Conservation (phyloP, 2,113 vertebrate species). For the Pygoscelis antarcticus region DNA sequence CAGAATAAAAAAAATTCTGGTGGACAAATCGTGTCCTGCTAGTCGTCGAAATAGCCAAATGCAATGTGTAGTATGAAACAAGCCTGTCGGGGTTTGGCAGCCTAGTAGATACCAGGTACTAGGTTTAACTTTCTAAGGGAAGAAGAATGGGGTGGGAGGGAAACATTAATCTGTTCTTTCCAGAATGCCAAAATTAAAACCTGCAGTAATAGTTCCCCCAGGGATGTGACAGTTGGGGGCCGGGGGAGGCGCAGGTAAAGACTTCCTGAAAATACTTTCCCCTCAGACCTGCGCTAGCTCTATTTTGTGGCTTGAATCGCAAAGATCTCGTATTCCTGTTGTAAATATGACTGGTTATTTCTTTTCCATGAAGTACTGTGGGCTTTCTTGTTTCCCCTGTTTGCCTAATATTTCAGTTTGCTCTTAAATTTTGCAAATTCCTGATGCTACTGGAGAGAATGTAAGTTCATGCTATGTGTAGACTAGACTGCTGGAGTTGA, state of each 20-base stretch:
- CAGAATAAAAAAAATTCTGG: background rate
- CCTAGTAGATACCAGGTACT: background rate
- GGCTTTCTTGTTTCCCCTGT: background rate
- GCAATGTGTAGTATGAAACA: background rate
- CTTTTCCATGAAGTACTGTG: background rate
- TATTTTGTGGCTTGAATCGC: background rate
- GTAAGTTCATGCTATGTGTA: background rate
- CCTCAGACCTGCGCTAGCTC: background rate
- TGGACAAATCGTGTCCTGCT: background rate
- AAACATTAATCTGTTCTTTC: background rate
- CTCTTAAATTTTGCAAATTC: background rate
- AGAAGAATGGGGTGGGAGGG: no score
- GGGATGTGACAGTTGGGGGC: background rate
- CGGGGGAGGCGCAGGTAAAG: background rate
- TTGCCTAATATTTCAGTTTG: background rate
- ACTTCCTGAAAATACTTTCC: background rate
- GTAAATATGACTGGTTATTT: fast-evolving
- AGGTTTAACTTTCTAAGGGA: background rate
- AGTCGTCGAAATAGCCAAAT: background rate
- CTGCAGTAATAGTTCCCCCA: background rate
- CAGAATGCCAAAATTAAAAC: background rate
- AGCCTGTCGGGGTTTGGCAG: background rate
- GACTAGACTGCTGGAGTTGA: background rate
- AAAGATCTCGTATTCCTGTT: fast-evolving
- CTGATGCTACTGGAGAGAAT: background rate